Conservation (phyloP, 2,113 vertebrate species). For the Crypturellus undulatus region DNA sequence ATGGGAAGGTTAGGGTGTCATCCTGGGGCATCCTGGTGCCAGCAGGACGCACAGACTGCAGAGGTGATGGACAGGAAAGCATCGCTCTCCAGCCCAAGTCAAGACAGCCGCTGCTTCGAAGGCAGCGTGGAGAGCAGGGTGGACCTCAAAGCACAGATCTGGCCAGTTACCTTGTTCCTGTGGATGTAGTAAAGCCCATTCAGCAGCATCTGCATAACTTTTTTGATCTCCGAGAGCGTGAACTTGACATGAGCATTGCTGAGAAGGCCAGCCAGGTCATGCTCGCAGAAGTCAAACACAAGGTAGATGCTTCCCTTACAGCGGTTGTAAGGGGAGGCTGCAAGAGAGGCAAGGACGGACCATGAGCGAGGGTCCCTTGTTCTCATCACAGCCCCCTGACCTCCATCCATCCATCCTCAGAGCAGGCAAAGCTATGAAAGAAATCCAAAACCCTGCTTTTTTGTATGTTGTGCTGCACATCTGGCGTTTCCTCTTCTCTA, state of each 20-base stretch:
- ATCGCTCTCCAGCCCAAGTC: background rate
- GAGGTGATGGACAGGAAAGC: background rate
- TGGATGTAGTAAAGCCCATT: slow-evolving; percentile 99
- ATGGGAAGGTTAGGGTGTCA: background rate
- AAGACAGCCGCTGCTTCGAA: background rate
- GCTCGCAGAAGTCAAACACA: slow-evolving; percentile 99
- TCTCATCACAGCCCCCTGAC: fast-evolving
- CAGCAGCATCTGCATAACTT: slow-evolving; percentile 98
- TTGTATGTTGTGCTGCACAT: background rate
- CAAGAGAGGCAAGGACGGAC: background rate
- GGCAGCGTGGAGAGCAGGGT: background rate
- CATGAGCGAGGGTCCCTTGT: background rate
- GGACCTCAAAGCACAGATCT: background rate
- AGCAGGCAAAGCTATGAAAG: background rate
- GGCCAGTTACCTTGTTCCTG: slow-evolving; percentile 91
- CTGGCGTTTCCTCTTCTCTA: background rate
- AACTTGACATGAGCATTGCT: slow-evolving; percentile 97
- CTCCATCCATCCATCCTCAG: background rate
- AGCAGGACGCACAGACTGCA: background rate
- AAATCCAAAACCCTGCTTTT: no score
- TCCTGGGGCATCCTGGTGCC: background rate
- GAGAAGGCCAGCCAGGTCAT: slow-evolving; percentile 94
- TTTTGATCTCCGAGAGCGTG: slow-evolving; percentile 97
- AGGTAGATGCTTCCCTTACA: slow-evolving; percentile 99
- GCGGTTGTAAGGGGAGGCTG: slow-evolving; percentile 95